These are phyloP conservation scores for Pseudoips prasinana DNA, from an alignment of 2,888 invertebrate species.

Conservation along the genomic window DNA sequence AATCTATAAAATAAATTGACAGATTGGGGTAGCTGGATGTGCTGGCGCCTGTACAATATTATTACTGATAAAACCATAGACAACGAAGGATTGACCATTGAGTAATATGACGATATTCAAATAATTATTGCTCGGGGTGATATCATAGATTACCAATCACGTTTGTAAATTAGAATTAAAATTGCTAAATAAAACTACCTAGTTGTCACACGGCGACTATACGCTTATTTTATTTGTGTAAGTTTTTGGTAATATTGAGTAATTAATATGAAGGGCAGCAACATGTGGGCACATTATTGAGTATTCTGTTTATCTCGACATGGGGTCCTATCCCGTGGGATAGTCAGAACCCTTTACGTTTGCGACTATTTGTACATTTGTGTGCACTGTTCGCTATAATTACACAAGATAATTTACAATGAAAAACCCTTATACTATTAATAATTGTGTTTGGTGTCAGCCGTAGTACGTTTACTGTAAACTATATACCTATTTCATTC, in stretches of 20 bases:
- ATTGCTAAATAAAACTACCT: constrained; percentile 14
- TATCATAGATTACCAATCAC: constrained; percentile 2
- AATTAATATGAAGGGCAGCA: constrained; percentile 61
- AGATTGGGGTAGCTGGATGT: no score
- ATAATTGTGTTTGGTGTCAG: no score
- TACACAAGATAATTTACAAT: constrained; percentile 14
- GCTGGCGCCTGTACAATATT: no score
- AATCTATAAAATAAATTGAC: no score
- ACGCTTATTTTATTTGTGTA: not conserved
- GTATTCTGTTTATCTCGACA: constrained; percentile 64
- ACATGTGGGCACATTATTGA: constrained; percentile 74
- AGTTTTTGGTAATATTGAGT: constrained; percentile 36
- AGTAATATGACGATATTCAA: constrained; percentile 14
- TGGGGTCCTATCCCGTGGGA: constrained; percentile 78
- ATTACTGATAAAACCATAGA: no score
- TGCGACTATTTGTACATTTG: constrained; percentile 19
- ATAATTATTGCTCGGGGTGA: constrained; percentile 12
- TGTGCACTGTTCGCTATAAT: constrained; percentile 17
- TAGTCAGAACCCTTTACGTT: constrained; percentile 62
- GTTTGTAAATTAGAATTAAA: not conserved
- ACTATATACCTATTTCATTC: no score
- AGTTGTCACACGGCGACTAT: constrained; percentile 9
- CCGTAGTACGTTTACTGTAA: no score
- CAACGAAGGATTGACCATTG: constrained; percentile 5
- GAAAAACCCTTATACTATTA: no score